These are phyloP conservation scores for Halichoerus grypus DNA, from an alignment of 2,113 vertebrate genomes.

Conservation along the genomic window DNA sequence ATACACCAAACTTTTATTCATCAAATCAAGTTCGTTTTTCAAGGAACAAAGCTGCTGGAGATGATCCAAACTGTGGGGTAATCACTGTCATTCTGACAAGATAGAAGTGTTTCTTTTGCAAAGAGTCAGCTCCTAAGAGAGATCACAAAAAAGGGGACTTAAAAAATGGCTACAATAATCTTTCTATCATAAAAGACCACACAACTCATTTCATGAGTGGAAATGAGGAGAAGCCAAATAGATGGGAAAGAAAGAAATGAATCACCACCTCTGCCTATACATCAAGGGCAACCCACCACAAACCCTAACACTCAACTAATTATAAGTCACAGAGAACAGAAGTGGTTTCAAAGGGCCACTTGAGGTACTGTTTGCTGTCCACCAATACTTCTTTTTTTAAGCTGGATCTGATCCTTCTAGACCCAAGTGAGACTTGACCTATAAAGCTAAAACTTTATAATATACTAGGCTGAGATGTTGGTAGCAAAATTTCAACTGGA, in stretches of 20 bases:
- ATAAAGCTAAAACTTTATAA: background rate
- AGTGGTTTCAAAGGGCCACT: background rate
- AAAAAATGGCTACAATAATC: slow-evolving; percentile 66
- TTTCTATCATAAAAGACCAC: background rate
- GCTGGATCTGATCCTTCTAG: slow-evolving; percentile 54
- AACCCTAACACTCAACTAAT: slow-evolving; percentile 15
- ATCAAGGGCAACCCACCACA: background rate
- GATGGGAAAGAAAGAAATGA: slow-evolving; percentile 6
- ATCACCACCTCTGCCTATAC: slow-evolving; percentile 51
- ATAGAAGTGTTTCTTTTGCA: slow-evolving; percentile 56
- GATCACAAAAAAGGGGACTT: slow-evolving; percentile 61
- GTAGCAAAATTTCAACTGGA: background rate
- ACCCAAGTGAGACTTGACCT: background rate
- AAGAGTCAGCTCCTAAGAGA: slow-evolving; percentile 67
- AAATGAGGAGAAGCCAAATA: slow-evolving; percentile 57
- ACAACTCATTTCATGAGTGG: slow-evolving; percentile 46
- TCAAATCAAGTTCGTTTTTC: slow-evolving; percentile 55
- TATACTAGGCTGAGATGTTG: background rate
- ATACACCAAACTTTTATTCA: slow-evolving; percentile 41
- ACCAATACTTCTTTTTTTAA: background rate
- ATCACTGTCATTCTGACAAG: slow-evolving; percentile 61
- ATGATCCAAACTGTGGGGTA: slow-evolving; percentile 28
- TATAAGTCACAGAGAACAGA: background rate
- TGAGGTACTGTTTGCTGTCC: background rate
- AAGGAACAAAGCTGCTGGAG: slow-evolving; percentile 74